A percentile compares a stretch with the other conserved stretches of the same genome.
Evolutionary conservation across 2,113 vertebrate genomes (phyloP).

Genomic region (Morone saxatilis): DNA sequence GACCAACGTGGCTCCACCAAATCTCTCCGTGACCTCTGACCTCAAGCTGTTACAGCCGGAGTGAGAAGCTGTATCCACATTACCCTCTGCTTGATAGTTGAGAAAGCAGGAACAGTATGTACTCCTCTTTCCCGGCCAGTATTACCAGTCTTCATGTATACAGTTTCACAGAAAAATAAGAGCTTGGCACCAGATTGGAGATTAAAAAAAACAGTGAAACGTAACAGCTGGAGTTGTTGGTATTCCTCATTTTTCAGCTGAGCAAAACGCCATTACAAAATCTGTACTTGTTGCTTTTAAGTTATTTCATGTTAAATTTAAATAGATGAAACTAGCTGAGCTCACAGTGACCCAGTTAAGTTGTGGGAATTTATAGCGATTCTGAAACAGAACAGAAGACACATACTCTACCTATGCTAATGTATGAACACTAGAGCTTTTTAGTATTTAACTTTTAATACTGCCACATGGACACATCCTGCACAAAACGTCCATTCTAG

Average conservation of each 20-base stretch:
- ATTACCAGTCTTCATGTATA: conserved; percentile 44
- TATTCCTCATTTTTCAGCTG: conserved; percentile 11
- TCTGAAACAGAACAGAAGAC: neutral
- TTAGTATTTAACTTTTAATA: too few relatives aligned
- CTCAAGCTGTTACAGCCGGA: conserved; percentile 20
- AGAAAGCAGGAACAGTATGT: conserved; percentile 66
- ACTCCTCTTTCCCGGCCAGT: conserved; percentile 23
- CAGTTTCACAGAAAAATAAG: conserved; percentile 53
- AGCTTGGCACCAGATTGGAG: conserved; percentile 53
- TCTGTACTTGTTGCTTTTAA: neutral
- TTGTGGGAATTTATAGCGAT: neutral
- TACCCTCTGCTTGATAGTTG: neutral
- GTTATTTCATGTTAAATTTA: neutral
- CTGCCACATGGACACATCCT: too few relatives aligned
- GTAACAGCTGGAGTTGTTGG: conserved; percentile 59
- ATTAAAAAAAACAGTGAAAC: conserved; percentile 61
- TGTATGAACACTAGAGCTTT: too few relatives aligned
- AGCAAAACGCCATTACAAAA: conserved; percentile 8
- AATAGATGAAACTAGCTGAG: neutral
- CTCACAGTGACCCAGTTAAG: neutral
- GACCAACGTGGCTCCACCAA: conserved; percentile 1
- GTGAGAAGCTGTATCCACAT: conserved; percentile 24
- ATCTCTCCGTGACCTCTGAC: conserved; percentile 41
- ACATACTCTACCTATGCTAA: neutral
- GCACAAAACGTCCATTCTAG: too few relatives aligned